Base-by-base conservation (phyloP, 2,113 vertebrate species). In the Galeopterus variegatus region DNA sequence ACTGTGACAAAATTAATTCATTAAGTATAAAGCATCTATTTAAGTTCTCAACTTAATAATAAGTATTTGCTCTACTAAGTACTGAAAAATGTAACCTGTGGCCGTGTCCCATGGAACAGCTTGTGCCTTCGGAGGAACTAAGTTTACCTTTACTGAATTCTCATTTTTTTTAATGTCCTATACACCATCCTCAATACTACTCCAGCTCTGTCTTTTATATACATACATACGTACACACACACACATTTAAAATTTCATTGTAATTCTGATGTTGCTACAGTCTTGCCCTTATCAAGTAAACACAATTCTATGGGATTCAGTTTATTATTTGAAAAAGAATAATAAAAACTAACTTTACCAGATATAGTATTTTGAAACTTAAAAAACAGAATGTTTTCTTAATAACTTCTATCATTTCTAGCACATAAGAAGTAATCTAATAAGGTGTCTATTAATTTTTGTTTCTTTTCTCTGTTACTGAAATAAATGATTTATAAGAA, bases 401-500 rank as follows among this genome's bases (percentile, higher is more conserved):
- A 85, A 50, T 19, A 77, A 28, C 14, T 58, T 85, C 5, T 21
- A 6, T 67, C 48, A 56, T 75, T 58, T 52, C 41, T 75, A n/a
- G 3, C 11, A 58, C 4, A 0, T 60, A 64, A 56, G 1, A 3
- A 52, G 54, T 10, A 88, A 36, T 62, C 9, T 9, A 85, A 3
- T 52, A 31, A 76, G 13, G 9, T 52, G 1, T 84, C 17, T 54
- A 13, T 76, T 64, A 12, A n/a, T 87, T 92, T 58, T 94, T 60
- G 15, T 6, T 73, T 64, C 23, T n/a, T 70, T 7, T 82, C n/a
- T n/a, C 6, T 81, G 11, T 65, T 52, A 90, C n/a, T 60, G 5
- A 90, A 87, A 65, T 72, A 28, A 94, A 45, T 83, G 26, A 62
- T 79, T 60, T 52, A 93, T 54, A 54, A 84, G 21, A 82, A 77